Evolutionary conservation across 2,797 vertebrate genomes (phyloP).

Genomic region (Labeo calbasu): DNA sequence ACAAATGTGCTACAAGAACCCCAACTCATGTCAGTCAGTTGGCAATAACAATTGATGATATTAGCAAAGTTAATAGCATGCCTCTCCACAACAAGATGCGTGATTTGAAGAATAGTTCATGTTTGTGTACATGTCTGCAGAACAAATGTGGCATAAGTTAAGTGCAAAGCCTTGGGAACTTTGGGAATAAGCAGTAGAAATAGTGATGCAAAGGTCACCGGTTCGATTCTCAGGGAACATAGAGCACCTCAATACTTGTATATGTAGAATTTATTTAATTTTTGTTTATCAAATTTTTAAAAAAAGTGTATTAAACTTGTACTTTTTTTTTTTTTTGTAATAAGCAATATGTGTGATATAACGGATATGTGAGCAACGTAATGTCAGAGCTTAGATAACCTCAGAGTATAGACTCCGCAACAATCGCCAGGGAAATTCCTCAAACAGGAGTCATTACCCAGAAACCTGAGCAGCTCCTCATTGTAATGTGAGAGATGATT

Average conservation of each 20-base stretch:
- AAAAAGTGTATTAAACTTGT: not conserved
- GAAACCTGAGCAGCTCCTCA: slow-evolving; percentile 68
- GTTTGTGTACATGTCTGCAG: not conserved
- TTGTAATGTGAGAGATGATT: slow-evolving; percentile 69
- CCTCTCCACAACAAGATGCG: not conserved
- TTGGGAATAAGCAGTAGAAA: not conserved
- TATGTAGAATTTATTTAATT: not conserved
- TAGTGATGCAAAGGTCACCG: not conserved
- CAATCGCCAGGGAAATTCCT: slow-evolving; percentile 78
- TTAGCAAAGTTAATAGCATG: not conserved
- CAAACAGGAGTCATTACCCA: slow-evolving; percentile 70
- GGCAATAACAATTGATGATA: not conserved
- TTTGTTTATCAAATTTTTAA: not conserved
- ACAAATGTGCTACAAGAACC: slow-evolving; percentile 22
- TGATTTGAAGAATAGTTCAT: not conserved
- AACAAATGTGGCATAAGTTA: not conserved
- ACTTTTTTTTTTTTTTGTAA: not conserved
- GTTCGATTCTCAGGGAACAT: not conserved
- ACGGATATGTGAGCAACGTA: slow-evolving; percentile 13
- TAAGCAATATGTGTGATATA: not conserved
- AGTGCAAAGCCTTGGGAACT: not conserved
- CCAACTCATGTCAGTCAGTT: slow-evolving; percentile 1
- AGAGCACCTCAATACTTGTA: not conserved
- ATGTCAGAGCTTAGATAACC: slow-evolving; percentile 20
- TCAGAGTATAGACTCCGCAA: slow-evolving; percentile 61